Evolutionary conservation across 2,113 vertebrate species (phyloP), one percentile per base, ranked within the genome.

Genomic region (Orycteropus afer): DNA sequence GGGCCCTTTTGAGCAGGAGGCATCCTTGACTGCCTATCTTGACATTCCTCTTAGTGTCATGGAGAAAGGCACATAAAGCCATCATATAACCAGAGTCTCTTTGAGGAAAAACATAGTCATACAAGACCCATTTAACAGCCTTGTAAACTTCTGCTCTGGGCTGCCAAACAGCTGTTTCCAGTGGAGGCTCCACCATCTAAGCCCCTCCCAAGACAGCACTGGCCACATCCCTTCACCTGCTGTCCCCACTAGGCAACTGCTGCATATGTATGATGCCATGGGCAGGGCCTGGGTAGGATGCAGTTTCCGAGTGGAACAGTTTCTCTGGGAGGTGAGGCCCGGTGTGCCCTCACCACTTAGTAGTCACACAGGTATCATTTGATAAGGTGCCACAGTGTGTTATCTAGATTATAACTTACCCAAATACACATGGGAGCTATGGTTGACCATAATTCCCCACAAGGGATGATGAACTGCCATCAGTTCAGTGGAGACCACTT

Each of bases 381-480:
- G 27, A 65, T 40, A 17, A 74, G 13, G 2, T 5, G 5, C 37
- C 53, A 13, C n/a, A 9, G 6, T 4, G 27, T 55, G 14, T 14
- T 40, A 76, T 27, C n/a, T 47, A 29, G 40, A 25, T 8, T 1
- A 18, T 3, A 34, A 40, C 22, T 22, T 22, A 1, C 0, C 32
- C 51, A 25, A 20, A 13, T 1, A 17, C 29, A 55, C 32, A 3
- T 32, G 47, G 40, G 47, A 27, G 17, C 10, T 8, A 3, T 34
- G 17, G 18, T 34, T 13, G 79, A 69, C 42, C 51, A 76, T 76
- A 74, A 18, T 63, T 73, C 34, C 55, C 14, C 8, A 2, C 15
- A 4, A 69, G n/a, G 18, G 4, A 1, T 7, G 3, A 7, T 8
- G 61, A 25, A 3, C 27, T 2, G 0, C 53, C 37, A 0, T 1